Percentiles rank a stretch among this genome's conserved stretches.
phyloP scores from a whole-genome alignment of 2,888 invertebrate species.

The Brassicogethes aeneus region DNA sequence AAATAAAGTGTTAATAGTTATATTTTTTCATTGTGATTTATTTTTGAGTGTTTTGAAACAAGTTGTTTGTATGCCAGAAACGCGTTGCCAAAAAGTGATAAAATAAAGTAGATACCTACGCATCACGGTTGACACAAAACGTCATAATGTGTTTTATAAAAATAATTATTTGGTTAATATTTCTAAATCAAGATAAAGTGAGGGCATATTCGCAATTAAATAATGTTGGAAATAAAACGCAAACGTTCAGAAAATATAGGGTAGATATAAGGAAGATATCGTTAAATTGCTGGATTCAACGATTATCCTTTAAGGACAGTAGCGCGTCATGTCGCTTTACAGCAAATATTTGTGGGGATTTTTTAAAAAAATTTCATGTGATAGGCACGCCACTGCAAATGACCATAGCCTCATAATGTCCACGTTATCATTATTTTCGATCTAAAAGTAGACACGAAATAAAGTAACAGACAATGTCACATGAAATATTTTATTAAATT shows the following conservation, averaged over 20 bases:
- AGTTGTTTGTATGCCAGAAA: neutral
- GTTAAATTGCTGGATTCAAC: conserved; percentile 15
- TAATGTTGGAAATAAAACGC: too few species aligned
- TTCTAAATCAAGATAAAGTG: neutral
- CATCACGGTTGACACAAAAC: neutral
- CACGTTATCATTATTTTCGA: too few species aligned
- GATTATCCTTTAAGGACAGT: conserved; percentile 19
- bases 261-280: conserved; percentile 15
- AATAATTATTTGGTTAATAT: neutral
- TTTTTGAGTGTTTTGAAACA: neutral
- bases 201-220: too few species aligned
- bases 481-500: too few species aligned
- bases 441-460: too few species aligned
- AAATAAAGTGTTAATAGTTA: neutral
- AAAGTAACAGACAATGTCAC: too few species aligned
- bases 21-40: neutral
- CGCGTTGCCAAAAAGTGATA: neutral
- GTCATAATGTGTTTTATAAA: conserved; percentile 2
- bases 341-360: too few species aligned
- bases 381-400: neutral
- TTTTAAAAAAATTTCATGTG: too few species aligned
- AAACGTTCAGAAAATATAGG: conserved; percentile 9
- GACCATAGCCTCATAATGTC: conserved; percentile 10
- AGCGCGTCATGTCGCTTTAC: too few species aligned
- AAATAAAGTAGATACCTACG: neutral